phyloP scores from a whole-genome alignment of 2,113 vertebrate genomes.

The Pseudolaguvia tuberculata region DNA sequence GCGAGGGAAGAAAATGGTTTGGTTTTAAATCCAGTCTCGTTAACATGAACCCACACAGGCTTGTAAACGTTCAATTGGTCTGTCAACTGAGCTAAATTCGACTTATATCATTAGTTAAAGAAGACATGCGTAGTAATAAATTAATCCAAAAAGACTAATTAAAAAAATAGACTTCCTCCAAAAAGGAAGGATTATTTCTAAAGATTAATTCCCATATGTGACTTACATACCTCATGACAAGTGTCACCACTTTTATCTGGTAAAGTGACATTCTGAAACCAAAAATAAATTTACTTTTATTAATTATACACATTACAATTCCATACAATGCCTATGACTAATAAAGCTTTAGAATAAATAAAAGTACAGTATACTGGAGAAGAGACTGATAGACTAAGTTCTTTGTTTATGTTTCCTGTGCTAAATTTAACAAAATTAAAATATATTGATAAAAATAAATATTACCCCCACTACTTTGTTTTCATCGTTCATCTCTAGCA shows the following conservation, averaged over 20 bases:
- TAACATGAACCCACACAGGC: not conserved
- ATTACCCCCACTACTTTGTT: slow-evolving; percentile 54
- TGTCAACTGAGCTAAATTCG: not conserved
- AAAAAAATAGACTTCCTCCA: no score
- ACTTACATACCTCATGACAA: slow-evolving; percentile 55
- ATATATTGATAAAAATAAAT: not conserved
- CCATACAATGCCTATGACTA: no score
- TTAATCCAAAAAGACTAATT: no score
- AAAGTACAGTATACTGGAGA: no score
- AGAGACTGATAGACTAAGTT: no score
- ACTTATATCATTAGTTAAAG: no score
- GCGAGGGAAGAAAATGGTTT: not conserved
- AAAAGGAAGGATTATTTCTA: not conserved
- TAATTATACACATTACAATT: not conserved
- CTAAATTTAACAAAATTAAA: no score
- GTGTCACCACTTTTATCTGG: not conserved
- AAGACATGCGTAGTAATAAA: no score
- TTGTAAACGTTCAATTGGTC: not conserved
- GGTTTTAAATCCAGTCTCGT: not conserved
- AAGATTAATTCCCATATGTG: not conserved
- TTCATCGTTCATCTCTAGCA: slow-evolving; percentile 48
- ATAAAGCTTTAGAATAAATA: not conserved
- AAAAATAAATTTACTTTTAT: not conserved
- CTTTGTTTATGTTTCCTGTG: no score
- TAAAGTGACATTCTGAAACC: slow-evolving; percentile 55